These are phyloP conservation scores for Limenitis camilla DNA, from an alignment of 2,888 invertebrate genomes.

Conservation along the genomic window DNA sequence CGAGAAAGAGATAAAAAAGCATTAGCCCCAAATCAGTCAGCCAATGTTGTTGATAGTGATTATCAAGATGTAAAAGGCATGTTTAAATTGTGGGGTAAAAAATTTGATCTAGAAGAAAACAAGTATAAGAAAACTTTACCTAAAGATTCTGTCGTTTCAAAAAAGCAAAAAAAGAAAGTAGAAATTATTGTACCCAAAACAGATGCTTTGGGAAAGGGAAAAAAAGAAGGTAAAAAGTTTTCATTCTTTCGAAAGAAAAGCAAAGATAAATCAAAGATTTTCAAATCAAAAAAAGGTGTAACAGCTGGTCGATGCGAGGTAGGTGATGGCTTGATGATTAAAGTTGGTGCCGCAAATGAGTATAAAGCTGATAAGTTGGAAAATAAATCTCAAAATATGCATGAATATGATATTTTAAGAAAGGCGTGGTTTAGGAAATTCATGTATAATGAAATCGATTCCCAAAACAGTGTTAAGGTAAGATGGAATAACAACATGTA, in stretches of 20 bases:
- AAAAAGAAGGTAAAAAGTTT: constrained; percentile 45
- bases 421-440: constrained; percentile 49
- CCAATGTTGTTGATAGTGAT: constrained; percentile 35
- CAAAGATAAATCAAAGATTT: constrained; percentile 33
- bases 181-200: constrained; percentile 15
- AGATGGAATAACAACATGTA: constrained; percentile 57
- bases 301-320: constrained; percentile 56
- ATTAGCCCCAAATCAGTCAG: constrained; percentile 28
- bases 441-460: constrained; percentile 39
- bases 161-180: constrained; percentile 22
- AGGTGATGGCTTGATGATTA: constrained; percentile 44
- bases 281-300: constrained; percentile 42
- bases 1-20: constrained; percentile 19
- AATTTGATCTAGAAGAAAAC: constrained; percentile 50
- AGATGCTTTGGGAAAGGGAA: constrained; percentile 22
- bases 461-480: constrained; percentile 46
- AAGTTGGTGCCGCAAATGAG: constrained; percentile 32
- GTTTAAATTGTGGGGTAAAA: constrained; percentile 59
- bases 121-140: constrained; percentile 25
- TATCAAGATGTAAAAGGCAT: constrained; percentile 48
- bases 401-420: constrained; percentile 32
- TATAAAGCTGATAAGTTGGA: constrained; percentile 19
- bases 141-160: constrained; percentile 24
- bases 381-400: constrained; percentile 19
- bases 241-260: constrained; percentile 51